Percentiles rank a stretch among this genome's conserved stretches.
Evolutionary conservation across 1,140 invertebrate species (phyloP).

Genomic region (Heliconius himera): DNA sequence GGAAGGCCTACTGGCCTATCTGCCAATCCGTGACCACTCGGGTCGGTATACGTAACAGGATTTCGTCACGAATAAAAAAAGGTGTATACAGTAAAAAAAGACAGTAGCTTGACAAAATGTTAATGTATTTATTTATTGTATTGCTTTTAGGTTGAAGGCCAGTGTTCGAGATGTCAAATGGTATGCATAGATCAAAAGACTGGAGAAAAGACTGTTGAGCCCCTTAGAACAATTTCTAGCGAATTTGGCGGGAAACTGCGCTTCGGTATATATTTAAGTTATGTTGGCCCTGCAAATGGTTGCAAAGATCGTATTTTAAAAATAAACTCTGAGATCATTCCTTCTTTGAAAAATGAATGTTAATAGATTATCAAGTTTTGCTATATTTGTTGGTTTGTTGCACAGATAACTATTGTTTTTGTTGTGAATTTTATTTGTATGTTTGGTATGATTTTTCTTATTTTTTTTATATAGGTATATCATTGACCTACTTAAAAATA

Average conservation of each 20-base stretch:
- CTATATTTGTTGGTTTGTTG: neutral
- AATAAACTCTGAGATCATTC: constrained; percentile 51
- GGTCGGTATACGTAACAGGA: too few species aligned
- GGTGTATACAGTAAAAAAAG: too few species aligned
- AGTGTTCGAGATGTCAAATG: constrained; percentile 96
- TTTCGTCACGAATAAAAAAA: too few species aligned
- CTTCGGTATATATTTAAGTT: constrained; percentile 89
- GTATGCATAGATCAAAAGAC: constrained; percentile 95
- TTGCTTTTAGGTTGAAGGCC: constrained; percentile 85
- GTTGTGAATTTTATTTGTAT: neutral
- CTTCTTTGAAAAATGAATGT: constrained; percentile 38
- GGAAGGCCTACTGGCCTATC: too few species aligned
- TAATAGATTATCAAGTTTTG: neutral
- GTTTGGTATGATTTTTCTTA: neutral
- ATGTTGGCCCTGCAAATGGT: constrained; percentile 60
- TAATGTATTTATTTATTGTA: neutral
- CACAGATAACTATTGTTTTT: neutral
- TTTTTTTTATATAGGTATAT: too few species aligned
- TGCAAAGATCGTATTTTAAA: constrained; percentile 51
- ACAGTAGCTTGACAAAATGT: too few species aligned
- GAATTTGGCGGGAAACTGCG: constrained; percentile 88
- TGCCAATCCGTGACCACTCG: too few species aligned
- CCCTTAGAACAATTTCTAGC: constrained; percentile 90
- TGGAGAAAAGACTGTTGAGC: constrained; percentile 90
- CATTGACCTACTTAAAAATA: neutral